Base-by-base conservation (phyloP, 2,113 vertebrate genomes). In the Prionailurus viverrinus region DNA sequence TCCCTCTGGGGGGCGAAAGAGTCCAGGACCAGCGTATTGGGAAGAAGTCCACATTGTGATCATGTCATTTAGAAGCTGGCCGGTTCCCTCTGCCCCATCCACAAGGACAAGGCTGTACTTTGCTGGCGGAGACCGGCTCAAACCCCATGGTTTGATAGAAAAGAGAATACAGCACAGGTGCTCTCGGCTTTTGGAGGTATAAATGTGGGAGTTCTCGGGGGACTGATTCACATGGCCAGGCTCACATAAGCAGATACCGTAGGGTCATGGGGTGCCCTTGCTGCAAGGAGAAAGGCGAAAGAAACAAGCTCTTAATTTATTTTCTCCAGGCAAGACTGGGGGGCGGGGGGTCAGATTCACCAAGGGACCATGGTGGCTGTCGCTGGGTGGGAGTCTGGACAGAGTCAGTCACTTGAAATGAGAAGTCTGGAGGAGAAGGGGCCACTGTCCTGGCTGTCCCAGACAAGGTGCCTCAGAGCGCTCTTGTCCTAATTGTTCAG, bases 311-410 rank as follows among this genome's bases (percentile, higher is more conserved):
- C 63, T n/a, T 48, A 29, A 55, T 76, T 74, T 27, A 53, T 53
- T 74, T 53, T 53, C 61, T 53, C 33, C 33, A 21, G 13, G 1
- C 0, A 21, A 27, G 14, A 16, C 8, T 31, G 19, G 45, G 45
- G 7, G 41, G 41, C 6, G 41, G 14, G 1, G 48, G 9, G 21
- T 55, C 61, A 66, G 39, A n/a, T 16, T 66, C 18, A 66, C 51
- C 31, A 8, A 3, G 0, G 0, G 33, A 19, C 45, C n/a, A 41
- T 19, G 16, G 11, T 3, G 9, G 23, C 1, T 58, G 39, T 65
- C 33, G 9, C 27, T 41, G 55, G 41, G 45, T 63, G 15, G n/a
- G 23, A 1, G 3, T 12, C 11, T 11, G 2, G 0, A 2, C 19
- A 7, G 15, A 36, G 29, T 13, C 58, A 93, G 58, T 66, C 16